Evolutionary conservation across 2,113 vertebrate species (phyloP), one percentile per base, ranked within the genome.

Genomic region (Plectropomus leopardus): DNA sequence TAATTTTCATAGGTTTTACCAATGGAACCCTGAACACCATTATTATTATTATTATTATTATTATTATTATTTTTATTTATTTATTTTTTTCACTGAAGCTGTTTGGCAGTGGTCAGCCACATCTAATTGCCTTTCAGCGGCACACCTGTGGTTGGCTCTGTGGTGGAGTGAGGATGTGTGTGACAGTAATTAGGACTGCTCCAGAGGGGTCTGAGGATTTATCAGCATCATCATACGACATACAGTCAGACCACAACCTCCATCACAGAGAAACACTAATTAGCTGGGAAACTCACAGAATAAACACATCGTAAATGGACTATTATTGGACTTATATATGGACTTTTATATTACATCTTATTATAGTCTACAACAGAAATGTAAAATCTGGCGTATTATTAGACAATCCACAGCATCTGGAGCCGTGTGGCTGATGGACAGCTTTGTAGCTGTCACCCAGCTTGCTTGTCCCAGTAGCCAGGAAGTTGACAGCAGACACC

Each of bases 201-300:
- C 72, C 42, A 47, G 26, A 82, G 75, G 68, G 71, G 61, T 82
- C 63, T 76, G 51, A 68, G 69, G 76, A 65, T 88, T 71, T 80
- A 68, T 79, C 60, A 76, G n/a, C n/a, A 45, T 55, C 21, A 3
- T 76, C 40, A 78, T 75, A 54, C 77, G 55, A 53, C 66, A 19
- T 69, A 76, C 23, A 44, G 57, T 23, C 24, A 64, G 70, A 44
- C 34, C 48, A 45, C 21, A 32, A 64, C 60, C 61, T 87, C 63
- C 24, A 63, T 76, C 63, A 82, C 30, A 17, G 2, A 69, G 28
- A 76, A 40, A 63, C 21, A 55, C 23, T 69, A 80, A 80, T 70
- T 66, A 55, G 47, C 57, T 60, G 34, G 16, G 63, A 83, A 16
- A 14, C 42, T 80, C 9, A 71, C 15, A 59, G n/a, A 80, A 53